Evolutionary conservation across 2,888 invertebrate genomes (phyloP).

Genomic region (Drosophila macrospina): DNA sequence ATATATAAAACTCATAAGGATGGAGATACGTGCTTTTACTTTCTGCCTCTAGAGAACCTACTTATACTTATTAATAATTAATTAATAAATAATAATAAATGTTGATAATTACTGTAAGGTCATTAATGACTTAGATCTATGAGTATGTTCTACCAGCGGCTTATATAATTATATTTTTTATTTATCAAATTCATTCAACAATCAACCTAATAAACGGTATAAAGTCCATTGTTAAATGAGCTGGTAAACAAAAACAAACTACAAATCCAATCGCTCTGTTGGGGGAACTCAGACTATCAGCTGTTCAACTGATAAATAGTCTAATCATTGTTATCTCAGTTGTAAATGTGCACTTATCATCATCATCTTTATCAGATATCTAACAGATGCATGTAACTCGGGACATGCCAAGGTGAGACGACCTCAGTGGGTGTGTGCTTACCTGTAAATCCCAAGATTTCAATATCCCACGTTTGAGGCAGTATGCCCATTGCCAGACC

Average conservation of each 20-base stretch:
- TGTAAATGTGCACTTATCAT: not conserved
- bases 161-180: not conserved
- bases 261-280: constrained; percentile 1
- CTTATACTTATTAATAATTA: too few species aligned
- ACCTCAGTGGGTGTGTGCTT: constrained; percentile 11
- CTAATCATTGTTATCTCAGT: constrained; percentile 2
- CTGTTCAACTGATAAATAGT: constrained; percentile 1
- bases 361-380: constrained; percentile 1
- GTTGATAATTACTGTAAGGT: not conserved
- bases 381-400: not conserved
- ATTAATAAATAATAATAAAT: not conserved
- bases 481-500: constrained; percentile 90
- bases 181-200: not conserved
- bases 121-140: not conserved
- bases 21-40: too few species aligned
- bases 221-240: not conserved
- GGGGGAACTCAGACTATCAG: constrained; percentile 1
- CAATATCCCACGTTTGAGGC: constrained; percentile 87
- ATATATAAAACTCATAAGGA: too few species aligned
- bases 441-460: constrained; percentile 83
- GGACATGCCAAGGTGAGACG: constrained; percentile 21
- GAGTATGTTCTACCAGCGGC: not conserved
- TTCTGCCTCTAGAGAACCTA: too few species aligned
- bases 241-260: constrained; percentile 6
- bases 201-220: not conserved